Conservation (phyloP, 2,797 vertebrate species). For the Sebastes taczanowskii region DNA sequence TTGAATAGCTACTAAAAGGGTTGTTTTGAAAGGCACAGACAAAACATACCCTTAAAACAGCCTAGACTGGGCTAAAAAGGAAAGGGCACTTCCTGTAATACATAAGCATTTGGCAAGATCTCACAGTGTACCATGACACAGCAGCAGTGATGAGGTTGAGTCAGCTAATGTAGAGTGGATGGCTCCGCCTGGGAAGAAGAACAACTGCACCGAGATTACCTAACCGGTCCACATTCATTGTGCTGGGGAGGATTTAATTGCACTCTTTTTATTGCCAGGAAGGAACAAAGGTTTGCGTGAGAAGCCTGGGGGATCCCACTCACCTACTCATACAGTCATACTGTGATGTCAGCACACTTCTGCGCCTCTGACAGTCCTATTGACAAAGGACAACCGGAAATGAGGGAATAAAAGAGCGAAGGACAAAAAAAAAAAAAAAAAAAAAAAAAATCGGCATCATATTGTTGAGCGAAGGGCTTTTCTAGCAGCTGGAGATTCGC, state of each 20-base stretch:
- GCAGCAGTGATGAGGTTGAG: conserved; percentile 28
- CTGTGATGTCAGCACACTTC: conserved; percentile 48
- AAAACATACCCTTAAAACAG: not conserved
- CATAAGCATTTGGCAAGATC: not conserved
- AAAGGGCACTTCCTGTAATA: not conserved
- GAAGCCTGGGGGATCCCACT: conserved; percentile 46
- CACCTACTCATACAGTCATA: not conserved
- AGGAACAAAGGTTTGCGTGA: conserved; percentile 33
- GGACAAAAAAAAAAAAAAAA: not conserved
- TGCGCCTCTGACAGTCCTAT: not conserved
- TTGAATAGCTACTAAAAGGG: not conserved
- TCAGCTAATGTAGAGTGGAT: conserved; percentile 24
- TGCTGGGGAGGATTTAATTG: conserved; percentile 49
- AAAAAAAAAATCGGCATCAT: not conserved
- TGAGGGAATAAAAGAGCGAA: not conserved
- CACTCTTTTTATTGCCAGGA: conserved; percentile 24
- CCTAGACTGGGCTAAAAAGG: not conserved
- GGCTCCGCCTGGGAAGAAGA: not conserved
- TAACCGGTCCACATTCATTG: conserved; percentile 6
- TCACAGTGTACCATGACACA: conserved; percentile 12
- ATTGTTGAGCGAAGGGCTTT: not conserved
- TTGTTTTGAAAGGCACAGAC: not conserved
- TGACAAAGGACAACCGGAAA: conserved; percentile 34
- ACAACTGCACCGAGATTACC: conserved; percentile 15
- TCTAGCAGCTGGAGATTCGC: not conserved